Conservation (phyloP, 2,888 invertebrate species). For the Cacoxenus indagator region DNA sequence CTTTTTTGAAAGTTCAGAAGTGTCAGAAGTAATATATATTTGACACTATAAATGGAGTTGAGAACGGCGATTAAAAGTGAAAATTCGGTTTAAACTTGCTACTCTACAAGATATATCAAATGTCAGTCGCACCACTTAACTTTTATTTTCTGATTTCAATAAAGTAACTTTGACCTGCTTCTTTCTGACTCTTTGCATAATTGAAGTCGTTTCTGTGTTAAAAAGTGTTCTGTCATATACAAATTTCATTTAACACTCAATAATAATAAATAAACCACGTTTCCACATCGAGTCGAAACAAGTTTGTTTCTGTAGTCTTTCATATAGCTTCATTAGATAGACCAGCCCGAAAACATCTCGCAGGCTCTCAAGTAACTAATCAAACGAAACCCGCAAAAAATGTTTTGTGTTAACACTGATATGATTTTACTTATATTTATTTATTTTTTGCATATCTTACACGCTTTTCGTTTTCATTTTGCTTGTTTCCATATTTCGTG, state of each 20-base stretch:
- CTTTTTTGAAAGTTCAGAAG: neutral
- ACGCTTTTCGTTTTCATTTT: neutral
- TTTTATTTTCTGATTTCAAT: too few relatives aligned
- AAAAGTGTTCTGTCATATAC: neutral
- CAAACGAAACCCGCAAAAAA: too few relatives aligned
- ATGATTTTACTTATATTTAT: neutral
- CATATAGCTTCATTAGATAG: neutral
- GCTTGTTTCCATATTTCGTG: neutral
- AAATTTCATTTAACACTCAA: neutral
- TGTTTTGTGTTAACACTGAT: neutral
- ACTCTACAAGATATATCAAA: too few relatives aligned
- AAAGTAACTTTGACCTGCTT: neutral
- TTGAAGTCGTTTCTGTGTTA: too few relatives aligned
- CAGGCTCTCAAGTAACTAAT: too few relatives aligned
- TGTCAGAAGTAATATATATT: too few relatives aligned
- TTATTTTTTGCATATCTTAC: neutral
- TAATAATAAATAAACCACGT: neutral
- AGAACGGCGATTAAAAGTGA: too few relatives aligned
- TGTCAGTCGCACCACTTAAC: too few relatives aligned
- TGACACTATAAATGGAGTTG: too few relatives aligned
- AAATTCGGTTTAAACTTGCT: too few relatives aligned
- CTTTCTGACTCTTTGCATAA: neutral
- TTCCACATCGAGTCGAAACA: neutral
- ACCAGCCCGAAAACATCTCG: neutral
- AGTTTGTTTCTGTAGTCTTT: constrained; percentile 9